These are phyloP conservation scores for Falco naumanni DNA, from an alignment of 2,797 vertebrate genomes.

Conservation along the genomic window DNA sequence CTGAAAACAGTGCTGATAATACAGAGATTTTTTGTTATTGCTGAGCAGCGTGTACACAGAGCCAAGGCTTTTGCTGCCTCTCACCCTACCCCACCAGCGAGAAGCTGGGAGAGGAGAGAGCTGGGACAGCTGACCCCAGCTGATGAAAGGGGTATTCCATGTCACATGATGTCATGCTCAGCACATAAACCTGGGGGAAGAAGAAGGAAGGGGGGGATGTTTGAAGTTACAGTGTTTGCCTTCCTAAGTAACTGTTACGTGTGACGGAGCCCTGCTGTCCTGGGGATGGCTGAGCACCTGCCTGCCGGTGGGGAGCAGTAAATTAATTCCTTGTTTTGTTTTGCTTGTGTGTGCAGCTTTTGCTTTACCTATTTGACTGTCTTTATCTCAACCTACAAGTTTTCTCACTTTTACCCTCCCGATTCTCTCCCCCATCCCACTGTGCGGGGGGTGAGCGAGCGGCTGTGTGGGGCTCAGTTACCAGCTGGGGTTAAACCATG, in stretches of 20 bases:
- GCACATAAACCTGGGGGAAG: not conserved
- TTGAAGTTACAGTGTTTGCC: not conserved
- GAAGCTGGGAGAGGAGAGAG: not conserved
- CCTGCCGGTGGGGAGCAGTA: not conserved
- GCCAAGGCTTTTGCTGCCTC: not conserved
- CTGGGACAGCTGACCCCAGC: not conserved
- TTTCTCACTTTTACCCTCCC: not conserved
- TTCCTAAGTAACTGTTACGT: accelerated
- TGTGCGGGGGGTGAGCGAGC: accelerated
- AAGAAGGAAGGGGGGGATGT: not conserved
- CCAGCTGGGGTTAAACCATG: not conserved
- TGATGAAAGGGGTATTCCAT: not conserved
- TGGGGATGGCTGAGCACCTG: not conserved
- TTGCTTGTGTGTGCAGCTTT: not conserved
- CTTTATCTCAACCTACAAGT: not conserved
- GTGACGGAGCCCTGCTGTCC: not conserved
- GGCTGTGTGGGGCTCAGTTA: not conserved
- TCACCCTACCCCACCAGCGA: not conserved
- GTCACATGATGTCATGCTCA: not conserved
- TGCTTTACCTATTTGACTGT: not conserved
- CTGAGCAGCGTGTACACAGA: not conserved
- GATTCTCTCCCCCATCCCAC: not conserved
- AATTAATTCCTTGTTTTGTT: not conserved
- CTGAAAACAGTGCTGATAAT: not conserved
- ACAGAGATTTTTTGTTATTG: accelerated